Evolutionary conservation across 2,888 invertebrate species (phyloP).

Genomic region (Octonoba sinensis): DNA sequence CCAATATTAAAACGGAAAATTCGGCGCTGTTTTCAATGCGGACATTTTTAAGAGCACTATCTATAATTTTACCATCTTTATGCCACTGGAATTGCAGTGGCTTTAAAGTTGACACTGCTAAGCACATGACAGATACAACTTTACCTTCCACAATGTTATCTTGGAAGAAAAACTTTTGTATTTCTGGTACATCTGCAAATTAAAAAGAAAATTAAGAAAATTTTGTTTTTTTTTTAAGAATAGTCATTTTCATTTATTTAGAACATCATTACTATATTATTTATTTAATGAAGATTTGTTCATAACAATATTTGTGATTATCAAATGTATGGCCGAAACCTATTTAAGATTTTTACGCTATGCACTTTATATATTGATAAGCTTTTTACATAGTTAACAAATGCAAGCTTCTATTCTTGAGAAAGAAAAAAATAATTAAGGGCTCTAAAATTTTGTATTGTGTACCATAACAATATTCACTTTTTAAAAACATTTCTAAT

Average conservation of each 20-base stretch:
- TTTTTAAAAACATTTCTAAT: no score
- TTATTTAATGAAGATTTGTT: not conserved
- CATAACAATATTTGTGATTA: not conserved
- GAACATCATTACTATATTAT: no score
- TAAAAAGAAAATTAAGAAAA: not conserved
- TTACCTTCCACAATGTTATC: slow-evolving; percentile 47
- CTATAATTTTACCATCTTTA: slow-evolving; percentile 27
- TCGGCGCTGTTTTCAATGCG: slow-evolving; percentile 35
- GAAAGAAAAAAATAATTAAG: no score
- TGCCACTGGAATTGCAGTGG: slow-evolving; percentile 46
- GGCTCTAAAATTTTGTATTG: no score
- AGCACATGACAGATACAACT: slow-evolving; percentile 41
- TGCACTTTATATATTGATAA: no score
- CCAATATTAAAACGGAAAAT: slow-evolving; percentile 39
- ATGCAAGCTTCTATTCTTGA: no score
- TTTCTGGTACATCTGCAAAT: slow-evolving; percentile 44
- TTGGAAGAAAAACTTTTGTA: slow-evolving; percentile 54
- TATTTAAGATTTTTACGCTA: not conserved
- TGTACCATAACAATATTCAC: no score
- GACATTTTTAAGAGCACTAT: slow-evolving; percentile 9
- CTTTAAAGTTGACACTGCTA: slow-evolving; percentile 31
- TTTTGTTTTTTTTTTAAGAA: no score
- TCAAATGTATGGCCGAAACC: no score
- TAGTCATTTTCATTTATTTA: no score
- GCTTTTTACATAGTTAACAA: no score